These are phyloP conservation scores for Pseudoatta argentina DNA, from an alignment of 1,140 invertebrate genomes.

Conservation along the genomic window DNA sequence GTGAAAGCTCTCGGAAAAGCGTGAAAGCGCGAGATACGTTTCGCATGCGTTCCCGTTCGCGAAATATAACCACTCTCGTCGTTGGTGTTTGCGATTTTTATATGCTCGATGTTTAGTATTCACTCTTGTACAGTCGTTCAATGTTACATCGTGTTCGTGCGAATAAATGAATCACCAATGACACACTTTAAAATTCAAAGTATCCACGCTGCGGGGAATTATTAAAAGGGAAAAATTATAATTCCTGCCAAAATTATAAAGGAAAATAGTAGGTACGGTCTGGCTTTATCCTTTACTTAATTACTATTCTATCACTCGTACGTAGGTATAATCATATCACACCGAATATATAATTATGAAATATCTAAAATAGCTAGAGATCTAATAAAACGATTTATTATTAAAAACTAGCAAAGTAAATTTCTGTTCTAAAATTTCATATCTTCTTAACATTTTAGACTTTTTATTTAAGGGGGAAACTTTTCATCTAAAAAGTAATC, in stretches of 20 bases:
- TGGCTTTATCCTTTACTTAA: neutral
- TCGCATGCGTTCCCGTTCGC: conserved; percentile 7
- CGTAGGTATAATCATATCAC: neutral
- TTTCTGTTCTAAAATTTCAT: neutral
- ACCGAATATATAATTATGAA: neutral
- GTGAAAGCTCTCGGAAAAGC: conserved; percentile 59
- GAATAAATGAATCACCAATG: conserved; percentile 58
- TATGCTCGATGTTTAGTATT: conserved; percentile 59
- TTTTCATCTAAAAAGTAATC: neutral
- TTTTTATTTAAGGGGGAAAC: neutral
- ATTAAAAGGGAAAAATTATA: conserved; percentile 21
- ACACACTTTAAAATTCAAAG: conserved; percentile 43
- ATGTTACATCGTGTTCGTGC: conserved; percentile 5
- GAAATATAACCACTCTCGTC: conserved; percentile 29
- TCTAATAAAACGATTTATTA: neutral
- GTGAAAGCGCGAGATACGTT: conserved; percentile 51
- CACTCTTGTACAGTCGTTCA: conserved; percentile 14
- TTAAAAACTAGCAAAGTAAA: neutral
- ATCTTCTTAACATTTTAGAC: neutral
- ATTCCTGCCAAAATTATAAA: conserved; percentile 25
- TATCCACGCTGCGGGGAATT: conserved; percentile 14
- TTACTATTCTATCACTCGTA: neutral
- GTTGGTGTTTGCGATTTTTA: conserved; percentile 46
- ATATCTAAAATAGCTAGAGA: neutral
- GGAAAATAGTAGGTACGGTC: neutral